phyloP scores from a whole-genome alignment of 1,140 invertebrate genomes.

The Cotesia chilonis region DNA sequence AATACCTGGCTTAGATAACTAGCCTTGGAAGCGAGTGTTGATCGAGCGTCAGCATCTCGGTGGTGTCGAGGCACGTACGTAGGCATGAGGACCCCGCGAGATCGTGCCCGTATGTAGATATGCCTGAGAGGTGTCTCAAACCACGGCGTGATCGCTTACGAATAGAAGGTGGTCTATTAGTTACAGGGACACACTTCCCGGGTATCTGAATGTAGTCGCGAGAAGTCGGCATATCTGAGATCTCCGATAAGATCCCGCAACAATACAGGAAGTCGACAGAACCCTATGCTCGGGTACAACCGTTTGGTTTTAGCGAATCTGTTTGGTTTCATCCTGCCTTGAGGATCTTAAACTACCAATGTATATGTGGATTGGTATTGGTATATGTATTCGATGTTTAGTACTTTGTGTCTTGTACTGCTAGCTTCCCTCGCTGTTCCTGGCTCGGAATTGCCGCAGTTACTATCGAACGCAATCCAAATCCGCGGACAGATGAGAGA shows the following conservation, averaged over 20 bases:
- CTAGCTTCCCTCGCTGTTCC: not conserved
- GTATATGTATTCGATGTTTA: not conserved
- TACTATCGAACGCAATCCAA: conserved; percentile 37
- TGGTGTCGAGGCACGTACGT: conserved; percentile 18
- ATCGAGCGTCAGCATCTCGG: not conserved
- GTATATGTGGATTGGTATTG: not conserved
- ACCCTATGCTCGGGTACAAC: conserved; percentile 43
- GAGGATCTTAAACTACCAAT: not conserved
- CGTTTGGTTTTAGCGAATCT: conserved; percentile 50
- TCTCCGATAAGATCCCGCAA: conserved; percentile 53
- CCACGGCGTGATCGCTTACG: conserved; percentile 11
- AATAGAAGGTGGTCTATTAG: conserved; percentile 19
- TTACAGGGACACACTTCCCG: not conserved
- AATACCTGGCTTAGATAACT: not conserved
- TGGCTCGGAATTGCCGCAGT: not conserved
- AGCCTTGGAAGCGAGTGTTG: not conserved
- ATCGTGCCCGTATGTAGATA: conserved; percentile 24
- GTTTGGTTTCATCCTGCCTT: conserved; percentile 48
- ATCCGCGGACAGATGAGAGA: conserved; percentile 38
- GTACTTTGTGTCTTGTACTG: not conserved
- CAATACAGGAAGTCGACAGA: conserved; percentile 50
- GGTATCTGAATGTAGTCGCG: not conserved
- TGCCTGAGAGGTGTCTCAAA: conserved; percentile 17
- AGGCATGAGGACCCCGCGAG: conserved; percentile 9
- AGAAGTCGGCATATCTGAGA: conserved; percentile 51